A percentile compares a stretch with the other conserved stretches of the same genome.
Conservation (phyloP, 2,113 vertebrate species). For the Mus spicilegus region DNA sequence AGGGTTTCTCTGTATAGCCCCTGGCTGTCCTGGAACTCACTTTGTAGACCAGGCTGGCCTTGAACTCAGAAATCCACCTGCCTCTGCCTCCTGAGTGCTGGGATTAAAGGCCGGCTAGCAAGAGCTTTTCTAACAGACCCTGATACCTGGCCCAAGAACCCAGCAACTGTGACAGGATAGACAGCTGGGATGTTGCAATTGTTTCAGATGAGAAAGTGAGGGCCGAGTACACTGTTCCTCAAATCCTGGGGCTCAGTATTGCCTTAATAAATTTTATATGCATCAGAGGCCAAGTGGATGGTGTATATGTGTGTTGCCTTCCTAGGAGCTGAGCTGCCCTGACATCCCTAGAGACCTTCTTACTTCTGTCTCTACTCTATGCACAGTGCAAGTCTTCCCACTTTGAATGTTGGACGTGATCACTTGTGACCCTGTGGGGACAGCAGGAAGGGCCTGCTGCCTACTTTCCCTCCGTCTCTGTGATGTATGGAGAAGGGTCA, state of each 20-base stretch:
- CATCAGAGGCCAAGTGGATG: neutral
- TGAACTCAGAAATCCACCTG: too few species aligned
- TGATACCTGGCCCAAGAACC: neutral
- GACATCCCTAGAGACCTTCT: neutral
- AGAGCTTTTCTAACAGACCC: neutral
- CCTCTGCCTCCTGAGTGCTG: too few species aligned
- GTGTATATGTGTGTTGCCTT: neutral
- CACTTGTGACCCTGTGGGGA: neutral
- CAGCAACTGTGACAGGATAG: neutral
- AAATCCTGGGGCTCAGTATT: neutral
- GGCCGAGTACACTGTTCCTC: neutral
- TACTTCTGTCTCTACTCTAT: neutral
- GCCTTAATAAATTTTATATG: slow-evolving; percentile 64
- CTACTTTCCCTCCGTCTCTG: neutral
- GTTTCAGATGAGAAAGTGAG: neutral
- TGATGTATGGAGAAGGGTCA: neutral
- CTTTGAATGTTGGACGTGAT: neutral
- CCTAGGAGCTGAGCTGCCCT: neutral
- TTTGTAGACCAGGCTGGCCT: too few species aligned
- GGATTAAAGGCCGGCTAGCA: too few species aligned
- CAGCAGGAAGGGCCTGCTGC: neutral
- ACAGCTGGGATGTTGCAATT: accelerated
- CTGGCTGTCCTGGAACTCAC: too few species aligned
- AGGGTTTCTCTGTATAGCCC: too few species aligned
- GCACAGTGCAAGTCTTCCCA: neutral